Percentiles rank a stretch among this genome's conserved stretches.
These are phyloP conservation scores for Agriopis leucophaearia DNA, from an alignment of 2,888 invertebrate genomes.

Conservation along the genomic window DNA sequence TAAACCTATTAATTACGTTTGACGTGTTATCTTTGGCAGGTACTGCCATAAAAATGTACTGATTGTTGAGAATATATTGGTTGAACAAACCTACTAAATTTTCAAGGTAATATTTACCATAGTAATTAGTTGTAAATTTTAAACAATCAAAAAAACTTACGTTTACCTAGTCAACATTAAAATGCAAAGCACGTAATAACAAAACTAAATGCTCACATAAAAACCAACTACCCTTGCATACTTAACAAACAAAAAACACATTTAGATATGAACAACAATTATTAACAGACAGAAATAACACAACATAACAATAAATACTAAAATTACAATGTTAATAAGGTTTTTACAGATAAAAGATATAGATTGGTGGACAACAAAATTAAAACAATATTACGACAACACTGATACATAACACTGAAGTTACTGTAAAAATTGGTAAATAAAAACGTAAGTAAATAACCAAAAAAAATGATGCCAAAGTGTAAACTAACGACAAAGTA, in stretches of 20 bases:
- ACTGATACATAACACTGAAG: neutral
- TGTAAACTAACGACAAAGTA: conserved; percentile 1
- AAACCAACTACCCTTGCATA: neutral
- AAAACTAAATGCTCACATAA: neutral
- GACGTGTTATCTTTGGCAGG: too few species aligned
- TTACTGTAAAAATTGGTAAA: neutral
- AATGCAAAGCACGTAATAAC: neutral
- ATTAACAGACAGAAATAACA: neutral
- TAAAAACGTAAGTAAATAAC: neutral
- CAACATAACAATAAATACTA: neutral
- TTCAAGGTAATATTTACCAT: too few species aligned
- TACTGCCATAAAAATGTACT: too few species aligned
- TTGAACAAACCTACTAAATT: too few species aligned
- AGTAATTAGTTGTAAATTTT: too few species aligned
- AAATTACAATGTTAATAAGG: neutral
- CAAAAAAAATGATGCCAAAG: neutral
- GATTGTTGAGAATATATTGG: too few species aligned
- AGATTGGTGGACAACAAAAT: neutral
- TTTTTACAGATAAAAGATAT: neutral
- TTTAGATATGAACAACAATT: too few species aligned
- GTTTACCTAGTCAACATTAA: neutral
- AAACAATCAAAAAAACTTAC: too few species aligned
- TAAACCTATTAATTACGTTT: too few species aligned
- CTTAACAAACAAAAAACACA: neutral
- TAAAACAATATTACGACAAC: neutral